phyloP scores from a whole-genome alignment of 2,888 invertebrate species.

The Lissonota sp. region DNA sequence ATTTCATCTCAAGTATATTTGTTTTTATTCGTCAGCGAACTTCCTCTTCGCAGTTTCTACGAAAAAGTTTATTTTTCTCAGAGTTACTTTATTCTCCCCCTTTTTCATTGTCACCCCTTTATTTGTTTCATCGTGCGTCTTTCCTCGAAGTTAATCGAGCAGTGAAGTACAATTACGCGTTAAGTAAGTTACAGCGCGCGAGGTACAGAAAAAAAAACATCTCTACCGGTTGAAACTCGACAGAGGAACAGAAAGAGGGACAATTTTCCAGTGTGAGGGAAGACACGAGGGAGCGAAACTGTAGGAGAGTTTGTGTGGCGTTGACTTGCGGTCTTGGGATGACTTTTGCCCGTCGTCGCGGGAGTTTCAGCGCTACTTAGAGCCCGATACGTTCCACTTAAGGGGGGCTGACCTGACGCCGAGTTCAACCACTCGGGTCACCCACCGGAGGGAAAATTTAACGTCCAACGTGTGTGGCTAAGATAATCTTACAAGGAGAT shows the following conservation, averaged over 20 bases:
- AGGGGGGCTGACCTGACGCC: constrained; percentile 68
- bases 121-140: constrained; percentile 23
- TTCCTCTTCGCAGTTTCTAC: constrained; percentile 3
- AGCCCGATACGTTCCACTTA: constrained; percentile 79
- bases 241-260: constrained; percentile 45
- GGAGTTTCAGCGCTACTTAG: constrained; percentile 75
- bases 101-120: constrained; percentile 13
- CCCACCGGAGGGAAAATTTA: constrained; percentile 60
- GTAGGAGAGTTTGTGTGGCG: constrained; percentile 29
- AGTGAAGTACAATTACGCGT: constrained; percentile 72
- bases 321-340: constrained; percentile 57
- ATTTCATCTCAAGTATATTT: neutral
- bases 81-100: neutral
- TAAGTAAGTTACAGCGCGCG: constrained; percentile 73
- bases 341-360: constrained; percentile 65
- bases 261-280: neutral
- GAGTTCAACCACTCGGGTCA: constrained; percentile 59
- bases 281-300: constrained; percentile 2
- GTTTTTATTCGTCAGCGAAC: neutral
- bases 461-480: constrained; percentile 41
- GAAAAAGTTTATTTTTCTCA: neutral
- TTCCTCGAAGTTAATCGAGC: constrained; percentile 34
- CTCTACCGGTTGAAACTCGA: neutral
- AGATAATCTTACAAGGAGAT: constrained; percentile 47
- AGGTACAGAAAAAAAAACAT: neutral